Evolutionary conservation across 2,797 vertebrate genomes (phyloP), one percentile per base, ranked within the genome.

Genomic region (Aphelocoma californica): DNA sequence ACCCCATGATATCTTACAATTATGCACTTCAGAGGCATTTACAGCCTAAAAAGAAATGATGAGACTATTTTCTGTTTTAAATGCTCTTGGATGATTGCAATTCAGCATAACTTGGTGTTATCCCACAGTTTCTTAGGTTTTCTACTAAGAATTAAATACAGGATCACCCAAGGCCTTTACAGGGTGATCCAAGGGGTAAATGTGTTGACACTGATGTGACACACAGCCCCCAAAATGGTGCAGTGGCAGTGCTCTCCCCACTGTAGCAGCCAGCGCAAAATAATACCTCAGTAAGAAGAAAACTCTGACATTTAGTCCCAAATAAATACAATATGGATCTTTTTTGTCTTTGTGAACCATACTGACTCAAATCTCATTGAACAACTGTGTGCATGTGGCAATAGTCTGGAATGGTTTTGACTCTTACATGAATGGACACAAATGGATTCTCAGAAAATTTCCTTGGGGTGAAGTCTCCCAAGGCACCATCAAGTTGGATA

Each of bases 1-100:
- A 54, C 3, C 12, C 14, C 3, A 2, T 8, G 0, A 1, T 44
- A 31, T 26, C 25, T 65, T 70, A 38, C 5, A 60, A 5, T 69
- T 77, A 72, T 1, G 0, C 8, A 38, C 18, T 81, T 81, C 13
- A 66, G 42, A 70, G 31, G 18, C 10, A 29, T 78, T 73, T 61
- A 18, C 14, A 84, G 13, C 34, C 18, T 53, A 28, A 54, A 64
- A 73, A 51, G 21, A 32, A 86, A 80, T 5, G 0, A 13, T 21
- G 19, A 60, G 10, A 15, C 3, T 17, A 4, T 88, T 78, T 61
- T 34, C 17, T 71, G 5, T 26, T 86, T 66, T 50, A 79, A 83
- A 72, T 15, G 17, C 14, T 38, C 20, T 61, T 32, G 38, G 40
- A 54, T 45, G 18, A 31, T 67, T 80, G 16, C 10, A 73, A 6